Percentiles rank a stretch among this genome's conserved stretches.
These are phyloP conservation scores for Gopherus flavomarginatus DNA, from an alignment of 2,113 vertebrate genomes.

Conservation along the genomic window DNA sequence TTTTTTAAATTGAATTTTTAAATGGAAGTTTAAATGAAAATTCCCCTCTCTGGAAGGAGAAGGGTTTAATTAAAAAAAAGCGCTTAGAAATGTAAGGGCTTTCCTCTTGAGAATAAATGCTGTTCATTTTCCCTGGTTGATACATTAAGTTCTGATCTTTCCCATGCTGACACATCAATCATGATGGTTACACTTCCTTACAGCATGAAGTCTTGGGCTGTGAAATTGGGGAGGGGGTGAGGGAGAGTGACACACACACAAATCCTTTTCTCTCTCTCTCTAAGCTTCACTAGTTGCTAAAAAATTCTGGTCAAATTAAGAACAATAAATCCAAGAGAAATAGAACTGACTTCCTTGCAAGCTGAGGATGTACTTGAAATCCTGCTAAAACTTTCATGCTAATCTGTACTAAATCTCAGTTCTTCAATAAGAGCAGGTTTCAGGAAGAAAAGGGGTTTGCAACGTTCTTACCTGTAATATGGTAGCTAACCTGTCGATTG, in stretches of 20 bases:
- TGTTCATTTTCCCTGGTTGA: not conserved
- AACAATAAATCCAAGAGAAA: not conserved
- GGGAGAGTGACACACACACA: not conserved
- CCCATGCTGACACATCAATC: constrained; percentile 25
- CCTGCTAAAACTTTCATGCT: not conserved
- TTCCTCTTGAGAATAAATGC: not conserved
- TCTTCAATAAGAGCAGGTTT: not conserved
- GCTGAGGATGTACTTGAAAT: not conserved
- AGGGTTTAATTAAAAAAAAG: not conserved
- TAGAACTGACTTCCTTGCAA: not conserved
- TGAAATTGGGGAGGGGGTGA: not conserved
- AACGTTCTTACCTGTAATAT: constrained; percentile 92
- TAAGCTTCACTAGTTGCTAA: not conserved
- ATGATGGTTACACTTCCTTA: not conserved
- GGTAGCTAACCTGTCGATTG: constrained; percentile 96
- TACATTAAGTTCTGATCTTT: not conserved
- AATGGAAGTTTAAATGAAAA: not conserved
- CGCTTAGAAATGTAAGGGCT: not conserved
- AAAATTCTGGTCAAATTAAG: not conserved
- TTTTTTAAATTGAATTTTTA: not conserved
- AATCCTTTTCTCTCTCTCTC: not conserved
- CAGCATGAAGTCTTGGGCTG: constrained; percentile 2
- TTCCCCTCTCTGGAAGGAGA: not conserved
- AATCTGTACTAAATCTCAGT: not conserved
- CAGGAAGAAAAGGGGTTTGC: not conserved